Evolutionary conservation across 1,140 invertebrate species (phyloP), one percentile per base, ranked within the genome.

Genomic region (Papilio polytes): DNA sequence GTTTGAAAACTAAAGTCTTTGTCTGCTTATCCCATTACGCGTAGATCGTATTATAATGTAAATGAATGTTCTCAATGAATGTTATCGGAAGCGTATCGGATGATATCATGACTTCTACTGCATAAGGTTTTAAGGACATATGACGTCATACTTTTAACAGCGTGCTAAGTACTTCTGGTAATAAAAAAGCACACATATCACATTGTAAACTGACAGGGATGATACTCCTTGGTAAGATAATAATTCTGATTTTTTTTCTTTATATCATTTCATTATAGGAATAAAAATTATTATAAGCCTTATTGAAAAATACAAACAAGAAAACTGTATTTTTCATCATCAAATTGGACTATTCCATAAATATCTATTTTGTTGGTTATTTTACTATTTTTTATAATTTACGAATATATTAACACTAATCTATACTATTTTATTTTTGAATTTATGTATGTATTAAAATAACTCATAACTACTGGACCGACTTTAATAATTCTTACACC

Each of bases 1-100:
- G 53, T 56, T 56, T 70, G 63, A 70, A 31, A 70, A 31, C 63
- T 70, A 31, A 70, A 70, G 63, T 26, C 22, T 13, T 70, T 70
- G 63, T 70, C 63, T 18, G 13, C 13, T 31, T 13, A 31, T 63
- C 22, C 59, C 59, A 31, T 26, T 31, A 31, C 15, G 22, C 26
- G 18, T 70, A 12, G 26, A 26, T 59, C n/a, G n/a, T 66, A 31
- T 70, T 70, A 70, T 70, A 56, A n/a, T 56, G 18, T 31, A 70
- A 13, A n/a, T 31, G 63, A 26, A 18, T 70, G 7, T 70, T 31
- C 26, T 70, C 22, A 70, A 70, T 36, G 63, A 31, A 31, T 70
- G 63, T 70, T 70, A 70, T 70, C 26, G 26, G 56, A 59, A 22
- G 20, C n/a, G 56, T 59, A 59, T 59, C 56, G 56, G 15, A 31